Conservation (phyloP, 2,797 vertebrate genomes). For the Parauchenoglanis punctatus region DNA sequence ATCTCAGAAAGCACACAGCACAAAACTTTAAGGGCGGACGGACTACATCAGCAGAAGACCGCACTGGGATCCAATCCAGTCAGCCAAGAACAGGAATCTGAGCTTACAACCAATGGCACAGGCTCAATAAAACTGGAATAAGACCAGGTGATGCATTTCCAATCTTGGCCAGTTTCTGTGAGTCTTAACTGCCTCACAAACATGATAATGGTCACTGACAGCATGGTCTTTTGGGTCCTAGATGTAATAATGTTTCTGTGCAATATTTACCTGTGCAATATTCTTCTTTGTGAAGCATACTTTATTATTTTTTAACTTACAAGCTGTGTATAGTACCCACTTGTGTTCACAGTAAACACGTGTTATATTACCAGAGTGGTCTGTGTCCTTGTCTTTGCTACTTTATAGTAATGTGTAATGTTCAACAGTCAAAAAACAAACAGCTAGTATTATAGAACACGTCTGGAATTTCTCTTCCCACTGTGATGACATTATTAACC, state of each 20-base stretch:
- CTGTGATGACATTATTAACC: neutral
- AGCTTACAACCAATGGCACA: neutral
- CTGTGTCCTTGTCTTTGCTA: neutral
- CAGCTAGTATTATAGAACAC: neutral
- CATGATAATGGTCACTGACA: neutral
- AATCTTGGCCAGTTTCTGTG: neutral
- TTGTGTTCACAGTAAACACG: neutral
- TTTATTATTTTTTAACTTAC: neutral
- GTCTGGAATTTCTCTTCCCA: neutral
- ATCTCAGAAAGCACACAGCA: neutral
- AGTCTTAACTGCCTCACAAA: neutral
- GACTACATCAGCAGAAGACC: neutral
- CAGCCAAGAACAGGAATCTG: neutral
- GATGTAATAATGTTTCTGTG: neutral
- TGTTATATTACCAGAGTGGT: neutral
- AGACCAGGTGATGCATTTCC: neutral
- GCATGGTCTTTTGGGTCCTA: neutral
- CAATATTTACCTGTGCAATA: neutral
- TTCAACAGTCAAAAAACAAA: neutral
- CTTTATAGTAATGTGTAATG: neutral
- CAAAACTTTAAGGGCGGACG: neutral
- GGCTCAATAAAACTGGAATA: neutral
- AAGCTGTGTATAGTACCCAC: neutral
- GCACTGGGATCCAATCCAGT: neutral
- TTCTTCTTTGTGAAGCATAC: neutral